Conservation (phyloP, 2,113 vertebrate species). For the Marcusenius ussheri region DNA sequence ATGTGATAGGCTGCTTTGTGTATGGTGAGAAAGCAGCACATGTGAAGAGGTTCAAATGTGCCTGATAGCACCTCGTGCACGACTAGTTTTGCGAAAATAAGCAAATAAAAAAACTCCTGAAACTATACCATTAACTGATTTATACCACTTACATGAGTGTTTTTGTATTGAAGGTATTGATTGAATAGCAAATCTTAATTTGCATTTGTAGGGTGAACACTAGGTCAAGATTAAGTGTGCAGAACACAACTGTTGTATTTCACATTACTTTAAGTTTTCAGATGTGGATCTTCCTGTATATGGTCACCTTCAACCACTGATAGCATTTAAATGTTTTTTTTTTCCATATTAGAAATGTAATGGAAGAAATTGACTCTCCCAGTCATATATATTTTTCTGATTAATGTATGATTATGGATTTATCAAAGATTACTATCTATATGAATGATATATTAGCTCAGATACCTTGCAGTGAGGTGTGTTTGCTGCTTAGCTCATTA, state of each 20-base stretch:
- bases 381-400: neutral
- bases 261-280: neutral
- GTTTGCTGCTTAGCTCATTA: constrained; percentile 17
- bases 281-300: neutral
- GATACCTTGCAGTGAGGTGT: neutral
- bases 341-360: neutral
- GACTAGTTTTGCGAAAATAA: neutral
- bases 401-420: constrained; percentile 4
- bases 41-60: neutral
- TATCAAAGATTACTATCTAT: neutral
- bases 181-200: neutral
- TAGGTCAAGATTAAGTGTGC: neutral
- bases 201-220: neutral
- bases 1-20: neutral
- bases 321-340: neutral
- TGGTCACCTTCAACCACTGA: neutral
- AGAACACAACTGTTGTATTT: neutral
- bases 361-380: neutral
- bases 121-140: neutral
- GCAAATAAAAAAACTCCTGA: neutral
- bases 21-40: neutral
- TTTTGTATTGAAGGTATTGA: neutral
- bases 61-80: neutral
- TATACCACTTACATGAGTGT: neutral
- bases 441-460: constrained; percentile 17